These are phyloP conservation scores for Fistularia commersonii DNA, from an alignment of 2,797 vertebrate species.

Conservation along the genomic window DNA sequence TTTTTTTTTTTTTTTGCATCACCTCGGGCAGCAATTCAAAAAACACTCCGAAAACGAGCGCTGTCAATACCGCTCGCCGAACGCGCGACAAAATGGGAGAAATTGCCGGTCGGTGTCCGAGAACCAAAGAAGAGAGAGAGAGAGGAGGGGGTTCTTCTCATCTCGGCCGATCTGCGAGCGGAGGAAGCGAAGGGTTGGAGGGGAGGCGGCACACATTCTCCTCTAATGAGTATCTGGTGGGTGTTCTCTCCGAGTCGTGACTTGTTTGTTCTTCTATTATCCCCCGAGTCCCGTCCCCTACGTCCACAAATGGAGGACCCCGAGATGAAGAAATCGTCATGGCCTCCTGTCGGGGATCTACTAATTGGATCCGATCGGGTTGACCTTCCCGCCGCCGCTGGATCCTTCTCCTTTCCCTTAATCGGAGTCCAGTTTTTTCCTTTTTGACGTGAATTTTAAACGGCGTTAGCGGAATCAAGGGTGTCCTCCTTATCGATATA, in stretches of 20 bases:
- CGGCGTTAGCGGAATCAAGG: constrained; percentile 7
- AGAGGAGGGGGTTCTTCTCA: not conserved
- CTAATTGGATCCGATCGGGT: constrained; percentile 73
- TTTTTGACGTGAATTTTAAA: too few species aligned
- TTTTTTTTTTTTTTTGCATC: too few species aligned
- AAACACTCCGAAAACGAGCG: constrained; percentile 57
- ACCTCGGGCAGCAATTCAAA: constrained; percentile 36
- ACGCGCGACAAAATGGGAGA: constrained; percentile 33
- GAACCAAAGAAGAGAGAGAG: not conserved
- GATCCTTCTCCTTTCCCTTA: constrained; percentile 43
- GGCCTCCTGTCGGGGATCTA: constrained; percentile 44
- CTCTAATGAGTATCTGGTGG: constrained; percentile 72
- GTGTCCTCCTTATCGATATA: constrained; percentile 20
- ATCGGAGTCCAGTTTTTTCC: too few species aligned
- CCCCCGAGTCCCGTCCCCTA: constrained; percentile 39
- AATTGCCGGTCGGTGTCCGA: constrained; percentile 39
- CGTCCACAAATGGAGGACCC: constrained; percentile 11
- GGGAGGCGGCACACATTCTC: constrained; percentile 40
- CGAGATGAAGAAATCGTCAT: constrained; percentile 39
- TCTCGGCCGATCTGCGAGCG: constrained; percentile 29
- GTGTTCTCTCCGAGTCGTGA: constrained; percentile 72
- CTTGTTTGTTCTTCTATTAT: constrained; percentile 73
- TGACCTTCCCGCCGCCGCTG: constrained; percentile 59
- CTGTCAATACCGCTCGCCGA: constrained; percentile 48
- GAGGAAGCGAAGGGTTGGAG: constrained; percentile 12